Conservation (phyloP, 2,797 vertebrate genomes). For the Coranthus polyacanthus region DNA sequence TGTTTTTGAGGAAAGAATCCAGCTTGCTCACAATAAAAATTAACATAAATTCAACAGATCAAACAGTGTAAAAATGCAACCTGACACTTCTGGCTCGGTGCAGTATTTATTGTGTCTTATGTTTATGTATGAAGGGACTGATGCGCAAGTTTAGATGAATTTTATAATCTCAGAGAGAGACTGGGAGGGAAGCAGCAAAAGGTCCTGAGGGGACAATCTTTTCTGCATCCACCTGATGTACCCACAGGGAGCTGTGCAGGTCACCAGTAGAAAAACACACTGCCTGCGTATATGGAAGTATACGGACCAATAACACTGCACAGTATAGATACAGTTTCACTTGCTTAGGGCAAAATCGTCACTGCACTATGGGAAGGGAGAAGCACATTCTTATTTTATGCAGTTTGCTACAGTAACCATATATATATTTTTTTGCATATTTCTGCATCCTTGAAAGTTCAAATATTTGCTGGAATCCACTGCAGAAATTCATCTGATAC, state of each 20-base stretch:
- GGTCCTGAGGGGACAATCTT: slow-evolving; percentile 20
- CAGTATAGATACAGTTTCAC: slow-evolving; percentile 18
- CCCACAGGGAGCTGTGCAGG: slow-evolving; percentile 28
- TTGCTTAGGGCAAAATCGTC: slow-evolving; percentile 29
- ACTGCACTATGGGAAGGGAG: slow-evolving; percentile 4
- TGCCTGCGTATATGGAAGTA: slow-evolving; percentile 6
- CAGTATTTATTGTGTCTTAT: slow-evolving; percentile 15
- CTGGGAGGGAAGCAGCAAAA: slow-evolving; percentile 7
- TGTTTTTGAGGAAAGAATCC: background rate
- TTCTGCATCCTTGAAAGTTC: slow-evolving; percentile 21
- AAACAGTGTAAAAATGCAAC: background rate
- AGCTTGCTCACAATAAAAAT: background rate
- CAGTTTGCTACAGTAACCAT: slow-evolving; percentile 48
- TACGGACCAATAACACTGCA: slow-evolving; percentile 32
- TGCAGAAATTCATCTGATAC: slow-evolving; percentile 20
- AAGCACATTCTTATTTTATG: slow-evolving; percentile 19
- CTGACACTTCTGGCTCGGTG: background rate
- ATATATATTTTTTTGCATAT: slow-evolving; percentile 30
- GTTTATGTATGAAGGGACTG: slow-evolving; percentile 5
- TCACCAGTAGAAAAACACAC: slow-evolving; percentile 16
- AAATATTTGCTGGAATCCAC: too few relatives aligned
- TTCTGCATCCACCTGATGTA: slow-evolving; percentile 31
- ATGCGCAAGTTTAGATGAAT: slow-evolving; percentile 4
- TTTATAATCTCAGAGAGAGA: slow-evolving; percentile 11
- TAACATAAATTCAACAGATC: background rate